Conservation (phyloP, 2,797 vertebrate genomes). For the Halcyon leucocephala region DNA sequence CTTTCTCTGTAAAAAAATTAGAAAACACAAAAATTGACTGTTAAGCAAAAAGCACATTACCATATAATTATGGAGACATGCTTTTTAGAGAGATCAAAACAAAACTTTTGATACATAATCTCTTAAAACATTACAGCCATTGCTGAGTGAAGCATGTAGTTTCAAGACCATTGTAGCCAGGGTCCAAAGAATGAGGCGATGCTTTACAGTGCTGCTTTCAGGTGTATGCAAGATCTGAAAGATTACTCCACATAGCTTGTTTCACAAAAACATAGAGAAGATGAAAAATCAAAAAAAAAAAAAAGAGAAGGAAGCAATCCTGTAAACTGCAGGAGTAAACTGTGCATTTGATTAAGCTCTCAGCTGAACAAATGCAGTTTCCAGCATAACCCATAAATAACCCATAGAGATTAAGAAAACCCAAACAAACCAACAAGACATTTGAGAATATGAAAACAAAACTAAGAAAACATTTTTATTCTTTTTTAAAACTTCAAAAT, state of each 20-base stretch:
- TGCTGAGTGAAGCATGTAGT: background rate
- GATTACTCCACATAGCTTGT: background rate
- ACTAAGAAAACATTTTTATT: background rate
- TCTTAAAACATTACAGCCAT: background rate
- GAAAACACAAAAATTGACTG: background rate
- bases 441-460: background rate
- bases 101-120: background rate
- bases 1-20: background rate
- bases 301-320: background rate
- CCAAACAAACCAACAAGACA: background rate
- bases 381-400: background rate
- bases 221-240: fast-evolving
- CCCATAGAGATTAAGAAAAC: background rate
- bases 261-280: background rate
- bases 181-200: background rate
- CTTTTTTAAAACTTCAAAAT: background rate
- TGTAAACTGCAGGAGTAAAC: background rate
- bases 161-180: background rate
- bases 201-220: background rate
- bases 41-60: background rate
- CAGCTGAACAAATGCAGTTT: background rate
- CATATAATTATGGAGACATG: background rate
- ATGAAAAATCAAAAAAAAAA: background rate
- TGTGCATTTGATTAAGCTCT: background rate
- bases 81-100: background rate